Base-by-base conservation (phyloP, 2,797 vertebrate genomes). In the Chelonia mydas region DNA sequence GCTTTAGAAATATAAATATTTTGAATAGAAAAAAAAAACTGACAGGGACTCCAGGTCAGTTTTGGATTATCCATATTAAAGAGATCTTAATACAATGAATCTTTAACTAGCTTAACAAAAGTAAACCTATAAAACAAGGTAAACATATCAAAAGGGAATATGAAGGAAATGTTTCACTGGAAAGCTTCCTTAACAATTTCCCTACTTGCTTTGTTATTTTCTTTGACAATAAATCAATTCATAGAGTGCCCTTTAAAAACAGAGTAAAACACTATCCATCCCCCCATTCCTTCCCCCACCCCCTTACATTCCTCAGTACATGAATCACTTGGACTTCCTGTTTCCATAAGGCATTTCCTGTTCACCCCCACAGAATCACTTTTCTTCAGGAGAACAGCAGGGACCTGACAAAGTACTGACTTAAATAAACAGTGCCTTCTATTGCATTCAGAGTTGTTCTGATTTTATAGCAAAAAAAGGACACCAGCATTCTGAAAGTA, bases 331-430 rank as follows among this genome's bases (percentile, higher is more conserved):
- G 98, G 98, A 99, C 99, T 99, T 99, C 99, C 99, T 99, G 99
- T 99, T 99, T 99, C 98, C 98, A 99, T 98, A 99, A 99, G 99
- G 99, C 99, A 99, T 99, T 99, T 99, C 99, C 99, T 99, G 99
- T 98, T 98, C 98, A 97, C 98, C 98, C 98, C 84, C 95, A 94
- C 92, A 97, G 97, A 98, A 98, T 98, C 96, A 98, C 97, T 98
- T 98, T 98, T 98, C 98, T 98, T 98, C 98, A 98, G 98, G 98
- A 98, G 98, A 98, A 98, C 98, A 98, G 98, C 98, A 97, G 98
- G 98, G 98, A 98, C 98, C 98, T 98, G 98, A 98, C 97, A 97
- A 98, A 98, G 98, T 96, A 98, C 96, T 92, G 98, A 98, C 98
- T 99, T 98, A 98, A 98, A 98, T 98, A 98, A 99, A 98, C 98